Evolutionary conservation across 2,888 invertebrate genomes (phyloP).

Genomic region (Tetranychus piercei): DNA sequence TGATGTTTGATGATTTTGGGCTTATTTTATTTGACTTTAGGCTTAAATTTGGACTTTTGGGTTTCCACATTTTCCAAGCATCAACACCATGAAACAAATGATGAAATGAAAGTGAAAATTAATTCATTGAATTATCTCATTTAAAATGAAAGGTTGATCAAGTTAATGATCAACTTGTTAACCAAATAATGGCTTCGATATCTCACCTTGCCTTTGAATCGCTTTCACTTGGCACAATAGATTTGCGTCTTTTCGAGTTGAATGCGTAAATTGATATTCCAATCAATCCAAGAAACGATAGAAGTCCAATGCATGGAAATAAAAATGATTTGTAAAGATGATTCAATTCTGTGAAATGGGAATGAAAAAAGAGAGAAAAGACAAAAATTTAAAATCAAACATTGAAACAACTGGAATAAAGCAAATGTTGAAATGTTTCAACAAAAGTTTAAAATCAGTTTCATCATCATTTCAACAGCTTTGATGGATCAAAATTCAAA

Average conservation of each 20-base stretch:
- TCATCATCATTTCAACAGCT: too few species aligned
- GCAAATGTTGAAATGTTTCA: too few species aligned
- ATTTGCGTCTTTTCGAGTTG: neutral
- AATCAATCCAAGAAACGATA: neutral
- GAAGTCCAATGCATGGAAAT: neutral
- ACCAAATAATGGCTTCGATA: neutral
- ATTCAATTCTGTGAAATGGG: neutral
- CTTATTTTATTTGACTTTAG: neutral
- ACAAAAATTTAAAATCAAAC: too few species aligned
- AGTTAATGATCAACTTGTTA: too few species aligned
- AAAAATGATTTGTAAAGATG: neutral
- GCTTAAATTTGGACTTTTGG: neutral
- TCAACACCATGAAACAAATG: too few species aligned
- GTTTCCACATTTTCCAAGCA: neutral
- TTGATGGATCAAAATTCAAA: too few species aligned
- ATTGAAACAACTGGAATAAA: too few species aligned
- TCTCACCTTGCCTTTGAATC: neutral
- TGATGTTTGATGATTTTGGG: constrained; percentile 5
- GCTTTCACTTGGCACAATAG: neutral
- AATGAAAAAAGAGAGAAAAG: neutral
- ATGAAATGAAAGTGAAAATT: too few species aligned
- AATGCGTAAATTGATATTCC: neutral
- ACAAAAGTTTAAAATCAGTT: too few species aligned
- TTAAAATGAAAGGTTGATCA: too few species aligned
- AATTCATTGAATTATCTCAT: too few species aligned